These are phyloP conservation scores for Seriola quinqueradiata DNA, from an alignment of 2,113 vertebrate species.

Conservation along the genomic window DNA sequence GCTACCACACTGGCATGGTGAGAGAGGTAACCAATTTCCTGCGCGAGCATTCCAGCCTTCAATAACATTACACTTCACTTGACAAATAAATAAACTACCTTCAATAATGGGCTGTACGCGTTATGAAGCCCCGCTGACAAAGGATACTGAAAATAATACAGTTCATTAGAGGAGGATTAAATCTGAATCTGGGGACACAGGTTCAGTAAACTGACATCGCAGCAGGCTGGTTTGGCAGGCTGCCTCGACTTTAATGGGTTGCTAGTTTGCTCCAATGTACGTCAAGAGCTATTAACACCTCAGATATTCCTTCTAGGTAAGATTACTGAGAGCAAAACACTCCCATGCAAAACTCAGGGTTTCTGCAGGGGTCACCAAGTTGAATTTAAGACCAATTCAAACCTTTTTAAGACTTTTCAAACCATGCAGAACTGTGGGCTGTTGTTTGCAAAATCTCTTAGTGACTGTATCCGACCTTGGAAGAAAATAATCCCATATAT, in stretches of 20 bases:
- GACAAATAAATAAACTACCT: slow-evolving; percentile 7
- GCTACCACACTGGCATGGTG: background rate
- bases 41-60: background rate
- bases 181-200: slow-evolving; percentile 36
- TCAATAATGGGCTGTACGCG: background rate
- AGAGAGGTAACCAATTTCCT: background rate
- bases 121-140: slow-evolving; percentile 26
- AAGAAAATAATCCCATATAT: background rate
- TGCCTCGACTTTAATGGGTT: slow-evolving; percentile 42
- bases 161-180: slow-evolving; percentile 62
- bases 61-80: background rate
- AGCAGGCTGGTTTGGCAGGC: slow-evolving; percentile 48
- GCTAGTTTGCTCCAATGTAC: slow-evolving; percentile 6
- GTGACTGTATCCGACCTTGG: background rate
- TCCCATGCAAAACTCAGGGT: background rate
- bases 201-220: slow-evolving; percentile 44
- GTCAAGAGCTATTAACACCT: background rate
- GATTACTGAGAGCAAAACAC: background rate
- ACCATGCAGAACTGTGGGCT: background rate
- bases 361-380: background rate
- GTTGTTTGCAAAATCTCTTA: background rate
- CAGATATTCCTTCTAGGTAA: background rate
- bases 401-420: no score
- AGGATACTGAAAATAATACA: slow-evolving; percentile 33
- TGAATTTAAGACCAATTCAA: background rate